Evolutionary conservation across 2,113 vertebrate genomes (phyloP), one percentile per base, ranked within the genome.

Genomic region (Pseudorhombus dupliciocellatus): DNA sequence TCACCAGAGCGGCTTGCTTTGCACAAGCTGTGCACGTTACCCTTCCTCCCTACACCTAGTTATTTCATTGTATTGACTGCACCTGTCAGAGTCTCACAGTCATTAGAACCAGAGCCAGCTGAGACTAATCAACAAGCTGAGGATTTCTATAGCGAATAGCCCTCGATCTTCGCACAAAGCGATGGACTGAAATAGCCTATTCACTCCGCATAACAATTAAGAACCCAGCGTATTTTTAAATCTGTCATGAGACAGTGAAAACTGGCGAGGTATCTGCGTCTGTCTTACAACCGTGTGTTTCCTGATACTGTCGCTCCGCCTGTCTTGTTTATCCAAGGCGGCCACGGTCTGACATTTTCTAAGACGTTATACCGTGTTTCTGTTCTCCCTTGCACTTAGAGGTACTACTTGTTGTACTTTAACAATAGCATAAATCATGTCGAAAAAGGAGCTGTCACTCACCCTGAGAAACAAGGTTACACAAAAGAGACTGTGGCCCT

Each of bases 191-290:
- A 83, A 82, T 75, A 44, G 51, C 46, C 42, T 21, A 46, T 11
- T 54, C 24, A 25, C 68, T 72, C 56, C 51, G 54, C 63, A 66
- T 50, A 52, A 65, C 53, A 80, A 80, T 66, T 44, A 67, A 30
- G 73, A 62, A 76, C 72, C 46, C 48, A 40, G 51, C 30, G 67
- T 70, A 75, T 87, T 86, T 87, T 76, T 74, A 73, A 60, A 83
- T 75, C 76, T 78, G 69, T 57, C 64, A 68, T 72, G 25, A 68
- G 9, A 55, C 42, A 6, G 10, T 10, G 30, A 14, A 20, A 37
- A 28, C 50, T 63, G 44, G 53, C 22, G 61, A 57, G 46, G 7
- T 37, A 37, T 37, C 34, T 5, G 22, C 22, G 64, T 48, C 56
- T 67, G 9, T 72, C 54, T 73, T 30, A 15, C 7, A 66, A 25